Percentiles rank a stretch among this genome's conserved stretches.
These are phyloP conservation scores for Nesoenas mayeri DNA, from an alignment of 2,113 vertebrate species.

Conservation along the genomic window DNA sequence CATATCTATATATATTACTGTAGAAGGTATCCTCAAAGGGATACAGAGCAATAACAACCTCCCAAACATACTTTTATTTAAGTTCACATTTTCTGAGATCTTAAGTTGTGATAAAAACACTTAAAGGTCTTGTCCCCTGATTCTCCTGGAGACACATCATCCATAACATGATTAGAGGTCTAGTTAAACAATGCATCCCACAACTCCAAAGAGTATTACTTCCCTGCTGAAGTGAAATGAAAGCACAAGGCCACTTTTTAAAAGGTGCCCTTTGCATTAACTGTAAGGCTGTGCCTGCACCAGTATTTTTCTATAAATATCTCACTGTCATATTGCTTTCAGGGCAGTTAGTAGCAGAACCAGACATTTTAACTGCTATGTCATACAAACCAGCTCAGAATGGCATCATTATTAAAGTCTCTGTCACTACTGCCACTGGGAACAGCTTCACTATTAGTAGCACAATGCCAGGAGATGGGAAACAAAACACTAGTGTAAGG, in stretches of 20 bases:
- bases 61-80: conserved; percentile 65
- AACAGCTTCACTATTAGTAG: not conserved
- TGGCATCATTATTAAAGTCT: not conserved
- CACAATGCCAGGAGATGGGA: not conserved
- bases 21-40: conserved; percentile 73
- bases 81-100: conserved; percentile 73
- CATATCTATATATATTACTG: not conserved
- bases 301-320: conserved; percentile 56
- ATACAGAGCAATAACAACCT: conserved; percentile 73
- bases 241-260: conserved; percentile 53
- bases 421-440: not conserved
- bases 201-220: conserved; percentile 56
- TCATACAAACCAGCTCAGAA: not conserved
- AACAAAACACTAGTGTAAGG: not conserved
- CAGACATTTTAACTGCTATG: not conserved
- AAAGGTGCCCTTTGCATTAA: conserved; percentile 53
- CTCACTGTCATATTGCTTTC: conserved; percentile 37
- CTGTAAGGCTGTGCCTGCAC: conserved; percentile 21
- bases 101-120: conserved; percentile 70
- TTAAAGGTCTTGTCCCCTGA: conserved; percentile 71
- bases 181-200: conserved; percentile 55
- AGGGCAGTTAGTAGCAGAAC: not conserved
- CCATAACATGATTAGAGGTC: conserved; percentile 67
- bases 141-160: conserved; percentile 69
- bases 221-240: conserved; percentile 56